A percentile compares a stretch with the other conserved stretches of the same genome.
Conservation (phyloP, 2,113 vertebrate species). For the Corythornis madagascariensis region DNA sequence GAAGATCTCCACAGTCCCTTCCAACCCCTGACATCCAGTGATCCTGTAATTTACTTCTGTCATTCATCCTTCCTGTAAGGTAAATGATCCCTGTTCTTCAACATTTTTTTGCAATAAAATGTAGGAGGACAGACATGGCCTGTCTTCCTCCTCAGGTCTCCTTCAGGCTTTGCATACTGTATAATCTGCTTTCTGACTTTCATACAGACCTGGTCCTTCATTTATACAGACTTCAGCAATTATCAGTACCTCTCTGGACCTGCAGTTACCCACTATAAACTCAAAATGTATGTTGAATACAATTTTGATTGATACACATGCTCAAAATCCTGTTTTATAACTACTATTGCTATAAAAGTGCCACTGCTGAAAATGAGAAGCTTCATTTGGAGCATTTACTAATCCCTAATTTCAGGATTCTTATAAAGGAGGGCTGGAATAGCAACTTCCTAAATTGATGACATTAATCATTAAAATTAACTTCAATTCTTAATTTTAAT, state of each 20-base stretch:
- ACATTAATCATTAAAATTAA: background rate
- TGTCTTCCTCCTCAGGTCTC: background rate
- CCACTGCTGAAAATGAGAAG: background rate
- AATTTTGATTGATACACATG: background rate
- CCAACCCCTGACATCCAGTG: too few relatives aligned
- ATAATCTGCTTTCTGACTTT: background rate
- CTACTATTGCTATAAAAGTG: background rate
- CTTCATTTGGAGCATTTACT: background rate
- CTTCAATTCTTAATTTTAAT: too few relatives aligned
- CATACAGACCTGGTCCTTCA: background rate
- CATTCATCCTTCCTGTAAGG: background rate
- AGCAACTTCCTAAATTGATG: background rate
- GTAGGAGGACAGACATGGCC: background rate
- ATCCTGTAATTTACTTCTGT: background rate
- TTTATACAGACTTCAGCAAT: background rate
- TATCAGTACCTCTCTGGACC: background rate
- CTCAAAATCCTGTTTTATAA: background rate
- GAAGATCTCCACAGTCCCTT: too few relatives aligned
- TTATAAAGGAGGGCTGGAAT: background rate
- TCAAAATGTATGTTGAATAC: background rate
- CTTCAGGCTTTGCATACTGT: background rate
- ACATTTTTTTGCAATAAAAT: background rate
- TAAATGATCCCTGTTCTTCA: background rate
- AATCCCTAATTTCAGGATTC: background rate
- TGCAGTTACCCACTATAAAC: background rate